Percentiles rank a stretch among this genome's conserved stretches.
phyloP scores from a whole-genome alignment of 2,113 vertebrate genomes.

The Barnardius zonarius region DNA sequence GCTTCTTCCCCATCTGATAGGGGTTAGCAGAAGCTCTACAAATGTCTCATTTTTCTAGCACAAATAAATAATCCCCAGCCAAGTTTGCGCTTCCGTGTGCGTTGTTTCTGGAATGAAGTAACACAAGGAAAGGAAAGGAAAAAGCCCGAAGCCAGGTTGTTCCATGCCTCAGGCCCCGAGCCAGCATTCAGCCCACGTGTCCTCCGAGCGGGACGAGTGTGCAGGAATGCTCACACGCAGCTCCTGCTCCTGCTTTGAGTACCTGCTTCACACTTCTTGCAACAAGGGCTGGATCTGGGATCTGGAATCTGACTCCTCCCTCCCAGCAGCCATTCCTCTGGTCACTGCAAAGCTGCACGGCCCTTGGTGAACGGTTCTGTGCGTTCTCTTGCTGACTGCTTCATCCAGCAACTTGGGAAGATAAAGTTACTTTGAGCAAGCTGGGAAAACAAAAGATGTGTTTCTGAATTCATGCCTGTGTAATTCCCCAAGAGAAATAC shows the following conservation, averaged over 20 bases:
- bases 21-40: background rate
- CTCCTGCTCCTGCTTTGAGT: background rate
- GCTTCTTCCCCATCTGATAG: background rate
- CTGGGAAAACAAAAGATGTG: slow-evolving; percentile 7
- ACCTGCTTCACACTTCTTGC: background rate
- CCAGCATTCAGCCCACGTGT: rapidly evolving
- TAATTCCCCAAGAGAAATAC: slow-evolving; percentile 29
- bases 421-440: background rate
- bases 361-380: background rate
- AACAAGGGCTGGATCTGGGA: background rate
- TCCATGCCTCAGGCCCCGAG: background rate
- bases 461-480: slow-evolving; percentile 42
- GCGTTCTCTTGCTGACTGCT: background rate
- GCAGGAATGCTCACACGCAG: rapidly evolving
- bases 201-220: background rate
- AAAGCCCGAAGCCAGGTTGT: background rate
- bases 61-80: background rate
- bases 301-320: background rate
- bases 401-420: background rate
- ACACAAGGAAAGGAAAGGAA: background rate
- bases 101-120: background rate
- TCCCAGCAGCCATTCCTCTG: background rate
- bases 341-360: background rate
- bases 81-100: background rate
- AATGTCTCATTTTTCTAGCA: background rate